Percentiles rank a stretch among this genome's conserved stretches.
phyloP scores from a whole-genome alignment of 1,140 invertebrate genomes.

The Achatina immaculata region DNA sequence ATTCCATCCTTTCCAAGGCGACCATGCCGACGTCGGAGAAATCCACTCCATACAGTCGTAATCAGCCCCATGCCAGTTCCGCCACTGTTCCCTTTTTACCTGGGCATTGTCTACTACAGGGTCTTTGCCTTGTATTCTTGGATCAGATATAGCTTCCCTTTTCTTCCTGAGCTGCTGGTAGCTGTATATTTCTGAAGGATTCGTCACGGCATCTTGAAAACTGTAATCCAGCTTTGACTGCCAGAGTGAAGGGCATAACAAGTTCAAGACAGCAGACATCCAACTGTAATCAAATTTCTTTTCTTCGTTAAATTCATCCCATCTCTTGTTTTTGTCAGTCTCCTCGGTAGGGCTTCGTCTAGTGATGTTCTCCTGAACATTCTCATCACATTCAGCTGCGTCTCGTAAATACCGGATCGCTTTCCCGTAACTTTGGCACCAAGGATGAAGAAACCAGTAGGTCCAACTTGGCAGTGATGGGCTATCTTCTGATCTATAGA shows the following conservation, averaged over 20 bases:
- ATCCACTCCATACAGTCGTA: slow-evolving; percentile 5
- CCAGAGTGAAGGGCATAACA: not conserved
- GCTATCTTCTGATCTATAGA: not conserved
- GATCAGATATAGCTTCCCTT: not conserved
- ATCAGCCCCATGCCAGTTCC: not conserved
- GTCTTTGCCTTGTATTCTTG: not conserved
- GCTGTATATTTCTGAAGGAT: not conserved
- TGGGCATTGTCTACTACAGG: not conserved
- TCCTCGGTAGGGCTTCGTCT: not conserved
- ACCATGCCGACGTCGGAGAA: not conserved
- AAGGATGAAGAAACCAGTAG: no score
- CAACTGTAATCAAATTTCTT: not conserved
- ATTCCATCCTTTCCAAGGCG: slow-evolving; percentile 15
- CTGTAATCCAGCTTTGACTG: not conserved
- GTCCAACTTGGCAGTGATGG: not conserved
- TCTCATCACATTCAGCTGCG: not conserved
- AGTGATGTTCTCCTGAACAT: not conserved
- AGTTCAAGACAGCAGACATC: not conserved
- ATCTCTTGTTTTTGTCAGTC: not conserved
- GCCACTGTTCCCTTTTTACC: not conserved
- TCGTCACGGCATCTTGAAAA: no score
- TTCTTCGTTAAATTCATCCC: not conserved
- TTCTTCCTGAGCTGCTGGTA: slow-evolving; percentile 3
- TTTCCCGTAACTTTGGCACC: not conserved
- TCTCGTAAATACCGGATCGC: not conserved